Conservation (phyloP, 2,797 vertebrate species). For the Leptodactylus fallax region DNA sequence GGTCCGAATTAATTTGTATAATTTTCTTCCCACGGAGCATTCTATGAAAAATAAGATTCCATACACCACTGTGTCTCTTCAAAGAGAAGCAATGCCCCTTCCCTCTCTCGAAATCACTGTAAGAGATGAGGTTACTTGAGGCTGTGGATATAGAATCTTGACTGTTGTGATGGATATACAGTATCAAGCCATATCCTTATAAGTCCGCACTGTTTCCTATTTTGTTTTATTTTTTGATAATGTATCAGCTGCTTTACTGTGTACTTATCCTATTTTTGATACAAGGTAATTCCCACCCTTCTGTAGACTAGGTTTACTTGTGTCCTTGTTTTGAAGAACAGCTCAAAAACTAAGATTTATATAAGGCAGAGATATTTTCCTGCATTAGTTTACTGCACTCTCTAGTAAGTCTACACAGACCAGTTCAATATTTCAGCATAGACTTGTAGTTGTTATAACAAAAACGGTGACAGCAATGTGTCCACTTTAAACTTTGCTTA, state of each 20-base stretch:
- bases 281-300: neutral
- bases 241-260: neutral
- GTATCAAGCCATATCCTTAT: neutral
- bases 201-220: neutral
- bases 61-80: no score
- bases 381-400: no score
- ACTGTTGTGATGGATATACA: neutral
- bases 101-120: no score
- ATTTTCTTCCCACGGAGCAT: no score
- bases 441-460: no score
- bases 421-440: no score
- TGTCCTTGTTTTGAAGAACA: neutral
- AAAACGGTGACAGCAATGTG: no score
- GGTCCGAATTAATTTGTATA: no score
- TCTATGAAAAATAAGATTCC: no score
- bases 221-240: neutral
- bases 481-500: no score
- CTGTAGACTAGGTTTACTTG: neutral
- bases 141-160: neutral
- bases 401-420: no score
- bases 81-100: no score
- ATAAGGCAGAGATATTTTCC: neutral
- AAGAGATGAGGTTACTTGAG: neutral
- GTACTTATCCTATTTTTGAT: neutral
- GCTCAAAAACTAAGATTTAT: neutral